Conservation (phyloP, 2,113 vertebrate genomes). For the Lasiurus borealis region DNA sequence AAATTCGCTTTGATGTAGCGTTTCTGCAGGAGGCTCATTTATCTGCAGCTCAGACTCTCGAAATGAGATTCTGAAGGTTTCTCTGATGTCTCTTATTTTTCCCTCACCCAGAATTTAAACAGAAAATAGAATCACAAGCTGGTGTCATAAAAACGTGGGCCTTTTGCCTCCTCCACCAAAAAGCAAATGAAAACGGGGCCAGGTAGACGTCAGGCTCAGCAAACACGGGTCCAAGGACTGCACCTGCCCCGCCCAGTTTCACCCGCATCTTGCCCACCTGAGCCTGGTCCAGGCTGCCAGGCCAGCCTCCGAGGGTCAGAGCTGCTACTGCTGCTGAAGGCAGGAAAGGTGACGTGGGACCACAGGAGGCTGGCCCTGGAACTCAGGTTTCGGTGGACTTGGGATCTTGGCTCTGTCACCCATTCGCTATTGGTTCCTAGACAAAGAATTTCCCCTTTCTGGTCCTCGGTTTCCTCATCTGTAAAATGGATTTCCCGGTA, state of each 20-base stretch:
- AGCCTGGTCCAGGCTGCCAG: not conserved
- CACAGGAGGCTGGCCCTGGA: not conserved
- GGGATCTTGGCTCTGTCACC: constrained; percentile 14
- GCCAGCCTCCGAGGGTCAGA: not conserved
- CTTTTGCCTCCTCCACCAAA: constrained; percentile 76
- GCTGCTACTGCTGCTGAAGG: not conserved
- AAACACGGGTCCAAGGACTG: not conserved
- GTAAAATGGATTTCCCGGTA: not conserved
- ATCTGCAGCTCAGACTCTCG: constrained; percentile 81
- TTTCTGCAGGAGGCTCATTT: constrained; percentile 85
- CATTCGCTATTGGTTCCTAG: not conserved
- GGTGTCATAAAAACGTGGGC: constrained; percentile 79
- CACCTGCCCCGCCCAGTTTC: not conserved
- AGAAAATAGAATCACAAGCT: constrained; percentile 84
- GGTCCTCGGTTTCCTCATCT: not conserved
- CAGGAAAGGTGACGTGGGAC: not conserved
- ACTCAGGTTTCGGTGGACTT: not conserved
- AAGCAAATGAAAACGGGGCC: constrained; percentile 75
- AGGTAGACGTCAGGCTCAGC: constrained; percentile 57
- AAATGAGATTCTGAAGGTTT: constrained; percentile 85
- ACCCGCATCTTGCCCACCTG: not conserved
- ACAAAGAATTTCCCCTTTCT: constrained; percentile 17
- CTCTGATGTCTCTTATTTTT: constrained; percentile 84
- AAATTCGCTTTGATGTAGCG: constrained; percentile 83
- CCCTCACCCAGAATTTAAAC: constrained; percentile 84